A percentile compares a stretch with the other conserved stretches of the same genome.
Conservation (phyloP, 64 coral and sea anemone genomes). For the Platygyra sinensis region DNA sequence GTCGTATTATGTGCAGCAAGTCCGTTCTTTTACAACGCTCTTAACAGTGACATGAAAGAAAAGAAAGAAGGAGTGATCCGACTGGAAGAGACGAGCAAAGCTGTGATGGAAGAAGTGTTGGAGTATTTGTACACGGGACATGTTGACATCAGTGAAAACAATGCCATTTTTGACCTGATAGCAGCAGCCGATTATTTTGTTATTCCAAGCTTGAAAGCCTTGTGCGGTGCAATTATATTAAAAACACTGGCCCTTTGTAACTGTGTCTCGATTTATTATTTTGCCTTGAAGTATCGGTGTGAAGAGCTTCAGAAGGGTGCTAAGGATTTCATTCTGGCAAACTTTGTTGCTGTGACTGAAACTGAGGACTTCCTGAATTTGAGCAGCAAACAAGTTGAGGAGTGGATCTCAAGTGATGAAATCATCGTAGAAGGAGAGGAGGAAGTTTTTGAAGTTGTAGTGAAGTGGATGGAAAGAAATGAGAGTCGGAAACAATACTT, state of each 20-base stretch:
- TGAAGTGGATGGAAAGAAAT: slow-evolving; percentile 8
- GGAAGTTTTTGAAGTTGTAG: slow-evolving; percentile 8
- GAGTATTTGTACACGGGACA: slow-evolving; percentile 40
- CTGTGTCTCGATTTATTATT: not conserved
- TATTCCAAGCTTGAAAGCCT: slow-evolving; percentile 5
- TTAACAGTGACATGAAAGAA: slow-evolving; percentile 28
- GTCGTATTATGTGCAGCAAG: slow-evolving; percentile 26
- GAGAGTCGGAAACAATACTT: not conserved
- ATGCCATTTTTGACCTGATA: not conserved
- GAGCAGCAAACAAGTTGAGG: not conserved
- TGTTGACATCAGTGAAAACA: not conserved
- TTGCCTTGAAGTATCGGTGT: not conserved
- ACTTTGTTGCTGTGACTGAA: slow-evolving; percentile 6
- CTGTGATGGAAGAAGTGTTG: slow-evolving; percentile 30
- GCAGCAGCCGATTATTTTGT: slow-evolving; percentile 24
- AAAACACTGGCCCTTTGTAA: not conserved
- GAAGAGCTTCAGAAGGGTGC: not conserved
- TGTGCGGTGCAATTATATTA: not conserved
- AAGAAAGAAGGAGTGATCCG: slow-evolving; percentile 30
- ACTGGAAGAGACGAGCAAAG: not conserved
- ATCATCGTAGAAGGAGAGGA: slow-evolving; percentile 1
- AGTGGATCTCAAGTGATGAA: slow-evolving; percentile 33
- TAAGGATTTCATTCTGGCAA: not conserved
- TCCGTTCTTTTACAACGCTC: slow-evolving; percentile 35
- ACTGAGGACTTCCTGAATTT: slow-evolving; percentile 14